Base-by-base conservation (phyloP, 1,140 invertebrate species). In the Metopolophium dirhodum region DNA sequence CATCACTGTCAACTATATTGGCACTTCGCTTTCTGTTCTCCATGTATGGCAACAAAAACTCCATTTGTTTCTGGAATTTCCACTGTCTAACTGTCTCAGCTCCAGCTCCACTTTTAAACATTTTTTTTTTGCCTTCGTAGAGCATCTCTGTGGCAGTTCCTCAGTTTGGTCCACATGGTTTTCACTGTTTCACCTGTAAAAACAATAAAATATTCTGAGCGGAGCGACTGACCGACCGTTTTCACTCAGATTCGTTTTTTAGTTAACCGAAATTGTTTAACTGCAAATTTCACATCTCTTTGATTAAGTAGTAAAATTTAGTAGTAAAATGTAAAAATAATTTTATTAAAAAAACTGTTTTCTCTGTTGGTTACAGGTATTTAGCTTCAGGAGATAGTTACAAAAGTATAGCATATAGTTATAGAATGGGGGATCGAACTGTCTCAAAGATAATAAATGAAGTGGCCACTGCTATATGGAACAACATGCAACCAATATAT, bases 401-500 rank as follows among this genome's bases (percentile, higher is more conserved):
- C 20, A 83, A 83, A 83, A 83, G 82, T 83, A 83, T 83, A 22
- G 82, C 82, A 14, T 83, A 83, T 26, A 83, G 82, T 23, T 83
- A 83, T 35, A 83, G 82, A 23, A 83, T 83, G 82, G 37, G 82
- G 37, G 82, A 83, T 83, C 37, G 82, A 83, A 83, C 82, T 37
- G 82, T 83, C 9, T 83, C 82, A 23, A 83, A 83, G 14, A 41
- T 41, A 2, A 35, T 83, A 83, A 83, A 83, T 83, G 82, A 83
- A 83, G 82, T 83, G 37, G n/a, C 82, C 11, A 14, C 37, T 23
- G 82, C 82, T 14, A 23, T 83, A 83, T 83, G 82, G 82, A 23
- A 83, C 22, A 83, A 35, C 14, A 83, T 83, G 82, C 82, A 83
- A 83, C n/a, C 82, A 20, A 37, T 83, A 30, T 82, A 82, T 83